Evolutionary conservation across 2,888 invertebrate genomes (phyloP).

Genomic region (Phaonia tiefii): DNA sequence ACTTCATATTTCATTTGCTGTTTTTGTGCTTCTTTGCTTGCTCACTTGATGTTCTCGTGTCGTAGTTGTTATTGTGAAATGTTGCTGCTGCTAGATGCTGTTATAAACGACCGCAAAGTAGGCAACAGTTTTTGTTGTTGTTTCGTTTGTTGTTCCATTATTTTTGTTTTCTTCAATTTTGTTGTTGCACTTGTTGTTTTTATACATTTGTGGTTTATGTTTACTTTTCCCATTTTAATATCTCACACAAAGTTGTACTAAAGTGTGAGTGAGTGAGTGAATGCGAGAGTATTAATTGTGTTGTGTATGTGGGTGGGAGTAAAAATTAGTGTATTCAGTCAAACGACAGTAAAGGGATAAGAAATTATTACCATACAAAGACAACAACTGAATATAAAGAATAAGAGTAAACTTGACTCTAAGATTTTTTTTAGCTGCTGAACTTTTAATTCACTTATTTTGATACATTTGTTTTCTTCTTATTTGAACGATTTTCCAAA

Average conservation of each 20-base stretch:
- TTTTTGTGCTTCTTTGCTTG: slow-evolving; percentile 2
- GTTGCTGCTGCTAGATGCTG: slow-evolving; percentile 45
- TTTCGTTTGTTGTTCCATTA: slow-evolving; percentile 11
- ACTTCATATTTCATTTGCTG: slow-evolving; percentile 61
- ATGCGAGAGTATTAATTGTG: not conserved
- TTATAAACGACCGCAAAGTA: slow-evolving; percentile 67
- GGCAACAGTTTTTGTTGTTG: slow-evolving; percentile 62
- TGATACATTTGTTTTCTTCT: too few species aligned
- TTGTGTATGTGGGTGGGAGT: not conserved
- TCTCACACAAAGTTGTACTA: slow-evolving; percentile 32
- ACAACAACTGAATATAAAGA: too few species aligned
- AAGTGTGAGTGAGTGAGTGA: slow-evolving; percentile 36
- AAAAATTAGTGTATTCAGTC: slow-evolving; percentile 2
- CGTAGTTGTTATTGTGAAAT: slow-evolving; percentile 17
- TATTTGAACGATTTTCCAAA: too few species aligned
- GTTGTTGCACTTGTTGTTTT: slow-evolving; percentile 40
- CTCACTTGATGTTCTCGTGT: not conserved
- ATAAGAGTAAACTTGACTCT: too few species aligned
- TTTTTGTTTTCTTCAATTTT: slow-evolving; percentile 38
- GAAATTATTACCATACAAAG: too few species aligned
- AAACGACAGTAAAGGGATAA: not conserved
- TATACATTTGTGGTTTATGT: slow-evolving; percentile 54
- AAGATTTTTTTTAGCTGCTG: too few species aligned
- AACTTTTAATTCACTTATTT: too few species aligned
- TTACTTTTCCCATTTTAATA: slow-evolving; percentile 61